Evolutionary conservation across 2,888 invertebrate genomes (phyloP).

Genomic region (Lysandra coridon): DNA sequence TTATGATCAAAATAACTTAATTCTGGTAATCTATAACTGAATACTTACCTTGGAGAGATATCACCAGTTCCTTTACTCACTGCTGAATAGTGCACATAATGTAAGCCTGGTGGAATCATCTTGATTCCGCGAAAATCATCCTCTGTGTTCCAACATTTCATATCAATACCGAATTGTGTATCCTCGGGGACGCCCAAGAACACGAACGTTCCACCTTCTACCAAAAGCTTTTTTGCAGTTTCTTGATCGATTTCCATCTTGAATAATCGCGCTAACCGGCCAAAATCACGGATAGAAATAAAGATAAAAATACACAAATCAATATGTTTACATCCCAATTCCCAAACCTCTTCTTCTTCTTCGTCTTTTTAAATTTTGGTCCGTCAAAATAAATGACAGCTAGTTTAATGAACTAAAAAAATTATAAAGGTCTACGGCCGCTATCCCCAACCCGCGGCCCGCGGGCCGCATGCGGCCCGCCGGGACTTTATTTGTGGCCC

Average conservation of each 20-base stretch:
- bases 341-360: too few relatives aligned
- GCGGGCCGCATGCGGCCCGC: too few relatives aligned
- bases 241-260: slow-evolving; percentile 84
- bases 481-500: too few relatives aligned
- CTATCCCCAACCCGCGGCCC: too few relatives aligned
- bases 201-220: slow-evolving; percentile 91
- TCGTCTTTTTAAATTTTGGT: too few relatives aligned
- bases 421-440: too few relatives aligned
- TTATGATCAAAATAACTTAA: not conserved
- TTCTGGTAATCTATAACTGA: not conserved
- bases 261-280: not conserved
- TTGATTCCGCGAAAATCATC: slow-evolving; percentile 97
- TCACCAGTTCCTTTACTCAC: slow-evolving; percentile 82
- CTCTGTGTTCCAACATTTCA: slow-evolving; percentile 90
- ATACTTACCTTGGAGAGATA: slow-evolving; percentile 82
- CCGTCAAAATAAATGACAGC: too few relatives aligned
- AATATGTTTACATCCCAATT: too few relatives aligned
- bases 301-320: slow-evolving; percentile 40
- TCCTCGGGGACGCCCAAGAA: slow-evolving; percentile 93
- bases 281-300: slow-evolving; percentile 45
- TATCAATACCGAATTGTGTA: slow-evolving; percentile 98
- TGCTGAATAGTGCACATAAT: slow-evolving; percentile 94
- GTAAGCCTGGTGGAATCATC: slow-evolving; percentile 98
- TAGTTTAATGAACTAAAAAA: too few relatives aligned
- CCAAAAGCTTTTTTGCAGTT: slow-evolving; percentile 86